phyloP scores from a whole-genome alignment of 2,797 vertebrate species.

The Onychomys torridus region DNA sequence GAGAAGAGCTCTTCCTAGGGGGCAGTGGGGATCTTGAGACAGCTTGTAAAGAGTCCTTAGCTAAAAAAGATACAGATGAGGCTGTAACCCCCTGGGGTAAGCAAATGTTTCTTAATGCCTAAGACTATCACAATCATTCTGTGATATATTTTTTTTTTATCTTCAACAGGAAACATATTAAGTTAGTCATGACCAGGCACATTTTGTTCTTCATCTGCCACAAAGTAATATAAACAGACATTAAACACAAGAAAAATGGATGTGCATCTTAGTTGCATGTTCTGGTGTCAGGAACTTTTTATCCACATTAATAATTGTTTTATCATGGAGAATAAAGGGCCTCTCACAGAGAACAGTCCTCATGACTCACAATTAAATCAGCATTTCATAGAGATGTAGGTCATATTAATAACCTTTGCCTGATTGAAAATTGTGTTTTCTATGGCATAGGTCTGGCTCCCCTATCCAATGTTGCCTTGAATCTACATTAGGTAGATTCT shows the following conservation, averaged over 20 bases:
- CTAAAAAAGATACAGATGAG: conserved; percentile 27
- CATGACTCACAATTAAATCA: conserved; percentile 58
- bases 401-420: conserved; percentile 33
- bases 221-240: conserved; percentile 62
- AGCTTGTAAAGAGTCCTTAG: neutral
- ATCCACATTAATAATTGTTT: neutral
- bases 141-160: neutral
- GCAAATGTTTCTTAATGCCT: conserved; percentile 29
- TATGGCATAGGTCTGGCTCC: neutral
- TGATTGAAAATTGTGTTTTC: neutral
- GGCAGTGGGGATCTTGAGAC: neutral
- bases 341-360: neutral
- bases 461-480: neutral
- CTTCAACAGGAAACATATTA: conserved; percentile 50
- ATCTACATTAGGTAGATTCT: neutral
- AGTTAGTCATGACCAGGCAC: neutral
- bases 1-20: neutral
- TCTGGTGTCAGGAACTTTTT: conserved; percentile 1
- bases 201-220: conserved; percentile 61
- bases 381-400: conserved; percentile 40
- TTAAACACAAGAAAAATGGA: neutral
- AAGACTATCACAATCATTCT: neutral
- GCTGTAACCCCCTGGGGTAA: neutral
- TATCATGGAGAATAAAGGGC: neutral
- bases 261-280: neutral